Evolutionary conservation across 2,888 invertebrate species (phyloP), one percentile per base, ranked within the genome.

Genomic region (Ochlodes sylvanus): DNA sequence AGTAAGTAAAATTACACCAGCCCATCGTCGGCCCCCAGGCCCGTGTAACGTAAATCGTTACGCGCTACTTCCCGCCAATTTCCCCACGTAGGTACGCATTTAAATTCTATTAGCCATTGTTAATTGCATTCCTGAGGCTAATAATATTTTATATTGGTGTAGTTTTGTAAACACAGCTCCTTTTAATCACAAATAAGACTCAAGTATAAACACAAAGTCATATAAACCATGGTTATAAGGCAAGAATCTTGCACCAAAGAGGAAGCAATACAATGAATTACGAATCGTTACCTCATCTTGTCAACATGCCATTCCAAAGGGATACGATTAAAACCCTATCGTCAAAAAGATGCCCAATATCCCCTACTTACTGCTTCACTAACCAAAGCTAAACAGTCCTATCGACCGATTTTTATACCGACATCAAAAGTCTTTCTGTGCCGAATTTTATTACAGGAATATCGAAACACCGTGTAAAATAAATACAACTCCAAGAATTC

Each of bases 11-110:
- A 44, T 69, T 32, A 34, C 61, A 50, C 44, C 32, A 14, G 17
- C 15, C 15, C 70, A 66, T 54, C 67, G 41, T 15, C 64, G 69
- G 44, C 15, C 1, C n/a, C 15, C 56, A 60, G 69, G 54, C 67
- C 72, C 65, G 52, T 68, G 61, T 64, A 69, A 69, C 63, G 62
- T 63, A 71, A 71, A 71, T 64, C 67, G 65, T 60, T 63, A 70
- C 71, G 70, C 73, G 71, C 69, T 66, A 67, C 58, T 70, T 52
- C 69, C 69, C 69, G 66, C 65, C 73, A 67, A 70, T 72, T 71
- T 66, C 55, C 69, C 71, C 56, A 61, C 47, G 47, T 27, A 62
- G 34, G 14, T 50, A 62, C 34, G 19, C 61, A 50, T 38, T 62
- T 62, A 52, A 50, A 62, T 62, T 50, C 47, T 34, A 62, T 62